Base-by-base conservation (phyloP, 1,140 invertebrate genomes). In the Colletes gigas region DNA sequence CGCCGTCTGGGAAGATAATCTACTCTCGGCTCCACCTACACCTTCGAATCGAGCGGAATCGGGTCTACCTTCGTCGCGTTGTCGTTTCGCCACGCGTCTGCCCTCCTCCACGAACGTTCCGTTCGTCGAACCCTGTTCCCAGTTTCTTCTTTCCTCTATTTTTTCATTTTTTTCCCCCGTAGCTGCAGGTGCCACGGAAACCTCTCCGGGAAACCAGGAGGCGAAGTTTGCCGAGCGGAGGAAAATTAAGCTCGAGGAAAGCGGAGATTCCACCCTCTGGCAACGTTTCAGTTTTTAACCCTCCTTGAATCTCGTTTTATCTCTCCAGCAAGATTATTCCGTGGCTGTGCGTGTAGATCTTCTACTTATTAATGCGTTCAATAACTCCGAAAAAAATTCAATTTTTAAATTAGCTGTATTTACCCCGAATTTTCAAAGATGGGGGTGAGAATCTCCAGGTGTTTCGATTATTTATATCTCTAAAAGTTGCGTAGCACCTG, bases 1-100 rank as follows among this genome's bases (percentile, higher is more conserved):
- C 83, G 63, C 75, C 86, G 89, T 91, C 89, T 91, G 86, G 82
- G 62, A 67, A 83, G 87, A 90, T 90, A 90, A 91, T 90, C 85
- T 82, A 80, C 67, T 70, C 83, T 70, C 83, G 73, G 74, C 81
- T 59, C 79, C 52, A 80, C 83, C 72, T 80, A 83, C 85, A 63
- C 57, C 65, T 68, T 30, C 47, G 44, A 30, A 14, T 66, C 63
- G n/a, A 44, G 6, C 21, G 17, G 54, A 62, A 60, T 75, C 78
- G 47, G 59, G 54, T 19, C 9, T 21, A 10, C 57, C 3, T 19
- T 14, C 59, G 59, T 30, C 30, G 30, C 30, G 30, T 9, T 47
- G 44, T 47, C 44, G 44, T 47, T 47, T 47, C 44, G 9, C 44
- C 44, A 8, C 54, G 54, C 54, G 12, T 14, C 54, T 55, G 54